These are phyloP conservation scores for Podiceps cristatus DNA, from an alignment of 2,113 vertebrate species.

Conservation along the genomic window DNA sequence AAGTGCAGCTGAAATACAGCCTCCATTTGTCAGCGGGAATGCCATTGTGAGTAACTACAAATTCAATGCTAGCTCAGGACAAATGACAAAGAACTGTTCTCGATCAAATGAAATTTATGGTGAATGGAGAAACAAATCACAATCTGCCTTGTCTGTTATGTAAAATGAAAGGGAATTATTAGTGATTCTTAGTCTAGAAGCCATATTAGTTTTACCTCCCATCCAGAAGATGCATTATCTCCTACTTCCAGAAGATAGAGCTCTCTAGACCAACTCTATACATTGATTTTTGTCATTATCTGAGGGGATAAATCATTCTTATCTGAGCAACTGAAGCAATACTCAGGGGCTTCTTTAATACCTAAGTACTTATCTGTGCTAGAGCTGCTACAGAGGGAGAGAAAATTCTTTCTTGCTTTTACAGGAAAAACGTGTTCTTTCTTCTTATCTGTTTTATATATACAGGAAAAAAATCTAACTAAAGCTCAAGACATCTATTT, in stretches of 20 bases:
- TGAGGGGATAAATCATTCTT: background rate
- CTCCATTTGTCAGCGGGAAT: background rate
- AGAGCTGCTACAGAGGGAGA: background rate
- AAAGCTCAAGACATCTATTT: background rate
- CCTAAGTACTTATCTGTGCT: background rate
- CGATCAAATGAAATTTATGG: background rate
- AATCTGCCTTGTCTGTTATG: background rate
- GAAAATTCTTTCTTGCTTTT: background rate
- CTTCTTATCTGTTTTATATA: background rate
- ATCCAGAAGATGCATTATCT: background rate
- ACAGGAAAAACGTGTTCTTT: background rate
- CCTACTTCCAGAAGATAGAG: background rate
- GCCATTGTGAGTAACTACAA: background rate
- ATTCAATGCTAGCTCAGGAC: background rate
- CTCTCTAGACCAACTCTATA: background rate
- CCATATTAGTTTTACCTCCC: background rate
- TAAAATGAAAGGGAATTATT: background rate
- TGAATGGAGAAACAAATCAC: background rate
- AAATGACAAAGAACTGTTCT: background rate
- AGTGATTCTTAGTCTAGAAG: background rate
- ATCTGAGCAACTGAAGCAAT: background rate
- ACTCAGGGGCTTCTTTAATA: background rate
- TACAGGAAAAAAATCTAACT: background rate
- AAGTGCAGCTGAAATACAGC: background rate
- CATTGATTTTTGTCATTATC: background rate